Conservation (phyloP, 2,113 vertebrate genomes). For the Cygnus atratus region DNA sequence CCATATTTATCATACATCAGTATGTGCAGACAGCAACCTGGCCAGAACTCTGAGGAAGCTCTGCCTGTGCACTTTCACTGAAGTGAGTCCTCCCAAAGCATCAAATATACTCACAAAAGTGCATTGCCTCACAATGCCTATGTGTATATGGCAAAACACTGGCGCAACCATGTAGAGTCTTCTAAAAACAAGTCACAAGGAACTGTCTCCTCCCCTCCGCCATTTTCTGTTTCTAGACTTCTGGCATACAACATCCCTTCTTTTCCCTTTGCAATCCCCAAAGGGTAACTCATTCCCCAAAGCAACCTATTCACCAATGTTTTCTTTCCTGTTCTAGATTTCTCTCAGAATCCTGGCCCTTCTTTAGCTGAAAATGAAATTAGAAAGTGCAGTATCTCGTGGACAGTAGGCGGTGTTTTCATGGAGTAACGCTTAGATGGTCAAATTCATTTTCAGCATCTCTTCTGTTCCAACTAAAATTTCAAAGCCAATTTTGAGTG, state of each 20-base stretch:
- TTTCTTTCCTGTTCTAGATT: not conserved
- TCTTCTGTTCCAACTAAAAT: not conserved
- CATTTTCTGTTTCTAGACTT: not conserved
- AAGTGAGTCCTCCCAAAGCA: not conserved
- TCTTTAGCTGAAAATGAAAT: not conserved
- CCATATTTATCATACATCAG: not conserved
- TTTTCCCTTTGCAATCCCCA: not conserved
- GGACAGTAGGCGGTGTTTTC: not conserved
- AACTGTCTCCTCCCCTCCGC: not conserved
- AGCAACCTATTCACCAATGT: not conserved
- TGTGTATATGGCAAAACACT: rapidly evolving
- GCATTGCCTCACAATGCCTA: rapidly evolving
- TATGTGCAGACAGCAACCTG: not conserved
- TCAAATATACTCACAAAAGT: too few species aligned
- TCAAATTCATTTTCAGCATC: not conserved
- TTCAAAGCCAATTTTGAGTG: conserved; percentile 13
- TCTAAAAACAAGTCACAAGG: not conserved
- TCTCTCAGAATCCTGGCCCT: not conserved
- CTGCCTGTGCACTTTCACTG: too few species aligned
- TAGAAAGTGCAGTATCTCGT: not conserved
- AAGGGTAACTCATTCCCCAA: not conserved
- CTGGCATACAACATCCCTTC: not conserved
- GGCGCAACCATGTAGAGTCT: not conserved
- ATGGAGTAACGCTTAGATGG: not conserved
- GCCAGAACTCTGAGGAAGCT: not conserved